Evolutionary conservation across 1,140 invertebrate genomes (phyloP).

Genomic region (Gyrodactylus bullatarudis): DNA sequence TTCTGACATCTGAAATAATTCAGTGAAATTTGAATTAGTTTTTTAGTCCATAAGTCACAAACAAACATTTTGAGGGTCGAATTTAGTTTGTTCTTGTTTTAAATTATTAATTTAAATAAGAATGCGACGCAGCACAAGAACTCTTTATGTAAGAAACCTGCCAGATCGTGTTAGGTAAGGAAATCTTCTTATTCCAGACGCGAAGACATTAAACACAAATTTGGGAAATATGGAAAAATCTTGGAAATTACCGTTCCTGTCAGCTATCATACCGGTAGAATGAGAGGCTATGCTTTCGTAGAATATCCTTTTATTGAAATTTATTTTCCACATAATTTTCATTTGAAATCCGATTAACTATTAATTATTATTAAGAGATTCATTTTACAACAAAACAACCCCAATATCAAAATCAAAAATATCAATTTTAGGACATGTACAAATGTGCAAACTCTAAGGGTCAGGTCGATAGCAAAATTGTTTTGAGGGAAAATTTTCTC

Average conservation of each 20-base stretch:
- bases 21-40: not conserved
- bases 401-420: not conserved
- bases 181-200: constrained; percentile 10
- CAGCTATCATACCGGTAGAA: constrained; percentile 21
- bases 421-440: not conserved
- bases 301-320: constrained; percentile 12
- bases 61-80: not conserved
- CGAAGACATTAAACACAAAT: constrained; percentile 19
- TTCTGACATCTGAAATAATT: not conserved
- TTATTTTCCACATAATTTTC: not conserved
- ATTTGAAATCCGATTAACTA: not conserved
- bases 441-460: no score
- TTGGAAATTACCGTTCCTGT: constrained; percentile 23
- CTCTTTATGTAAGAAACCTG: not conserved
- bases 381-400: not conserved
- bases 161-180: not conserved
- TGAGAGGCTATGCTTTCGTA: constrained; percentile 23
- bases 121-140: not conserved
- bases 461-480: no score
- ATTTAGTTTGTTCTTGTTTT: not conserved
- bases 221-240: constrained; percentile 24
- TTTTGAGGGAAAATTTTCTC: no score
- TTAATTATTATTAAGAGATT: not conserved
- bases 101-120: no score
- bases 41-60: not conserved